Percentiles rank a stretch among this genome's conserved stretches.
Conservation (phyloP, 2,113 vertebrate species). For the Tympanuchus pallidicinctus region DNA sequence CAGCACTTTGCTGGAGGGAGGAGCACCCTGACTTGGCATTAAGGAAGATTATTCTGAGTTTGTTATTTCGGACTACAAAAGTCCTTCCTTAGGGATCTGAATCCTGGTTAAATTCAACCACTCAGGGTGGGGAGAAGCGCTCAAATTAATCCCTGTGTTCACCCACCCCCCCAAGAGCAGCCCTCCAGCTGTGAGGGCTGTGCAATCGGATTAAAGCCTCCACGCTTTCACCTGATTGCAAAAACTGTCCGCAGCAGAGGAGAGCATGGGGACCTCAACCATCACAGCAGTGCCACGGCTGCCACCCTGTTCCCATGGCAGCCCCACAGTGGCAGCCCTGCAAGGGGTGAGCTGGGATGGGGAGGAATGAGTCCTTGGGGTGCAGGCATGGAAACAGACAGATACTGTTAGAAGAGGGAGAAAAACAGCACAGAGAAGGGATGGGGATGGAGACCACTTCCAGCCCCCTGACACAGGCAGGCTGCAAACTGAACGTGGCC, state of each 20-base stretch:
- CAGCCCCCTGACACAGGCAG: rapidly evolving
- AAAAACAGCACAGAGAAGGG: rapidly evolving
- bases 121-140: neutral
- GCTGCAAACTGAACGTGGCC: neutral
- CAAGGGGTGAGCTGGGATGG: rapidly evolving
- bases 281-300: too few species aligned
- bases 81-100: conserved; percentile 34
- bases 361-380: neutral
- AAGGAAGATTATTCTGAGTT: conserved; percentile 37
- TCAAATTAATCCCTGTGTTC: conserved; percentile 31
- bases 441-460: neutral
- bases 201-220: neutral
- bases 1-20: neutral
- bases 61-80: conserved; percentile 17
- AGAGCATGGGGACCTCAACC: neutral
- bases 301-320: neutral
- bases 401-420: neutral
- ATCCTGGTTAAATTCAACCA: conserved; percentile 31
- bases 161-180: rapidly evolving
- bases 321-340: rapidly evolving
- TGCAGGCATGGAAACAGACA: neutral
- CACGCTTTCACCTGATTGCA: neutral
- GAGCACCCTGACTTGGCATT: neutral
- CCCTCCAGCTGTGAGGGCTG: conserved; percentile 17
- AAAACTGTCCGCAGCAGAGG: neutral